phyloP scores from a whole-genome alignment of 2,797 vertebrate species.

The Cirrhinus mrigala region DNA sequence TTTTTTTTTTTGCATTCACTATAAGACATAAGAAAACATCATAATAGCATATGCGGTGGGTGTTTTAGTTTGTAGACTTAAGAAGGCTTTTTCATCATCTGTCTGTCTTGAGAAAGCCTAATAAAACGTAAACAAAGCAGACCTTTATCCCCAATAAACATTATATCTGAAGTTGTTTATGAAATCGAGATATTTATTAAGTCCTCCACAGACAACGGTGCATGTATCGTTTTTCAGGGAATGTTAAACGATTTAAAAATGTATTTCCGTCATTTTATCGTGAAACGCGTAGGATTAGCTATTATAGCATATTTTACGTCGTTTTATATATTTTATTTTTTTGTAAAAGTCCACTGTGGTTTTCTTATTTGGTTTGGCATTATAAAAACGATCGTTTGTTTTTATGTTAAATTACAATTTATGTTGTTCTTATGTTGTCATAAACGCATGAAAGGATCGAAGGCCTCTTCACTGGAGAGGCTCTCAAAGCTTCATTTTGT shows the following conservation, averaged over 20 bases:
- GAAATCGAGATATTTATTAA: neutral
- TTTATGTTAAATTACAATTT: neutral
- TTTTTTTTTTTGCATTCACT: neutral
- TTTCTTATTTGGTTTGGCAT: neutral
- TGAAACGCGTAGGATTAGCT: neutral
- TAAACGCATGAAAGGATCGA: constrained; percentile 31
- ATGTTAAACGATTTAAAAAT: neutral
- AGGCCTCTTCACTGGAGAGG: constrained; percentile 47
- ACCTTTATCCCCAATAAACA: neutral
- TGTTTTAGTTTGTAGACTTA: neutral
- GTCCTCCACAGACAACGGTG: neutral
- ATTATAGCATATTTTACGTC: neutral
- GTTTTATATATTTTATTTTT: neutral
- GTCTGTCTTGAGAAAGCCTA: neutral
- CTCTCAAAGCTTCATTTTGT: constrained; percentile 45
- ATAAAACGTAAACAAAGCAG: neutral
- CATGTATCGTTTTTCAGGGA: neutral
- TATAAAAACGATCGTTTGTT: neutral
- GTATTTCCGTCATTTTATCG: neutral
- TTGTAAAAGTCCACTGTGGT: neutral
- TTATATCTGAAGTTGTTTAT: neutral
- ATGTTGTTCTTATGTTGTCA: constrained; percentile 2
- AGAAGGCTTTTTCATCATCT: neutral
- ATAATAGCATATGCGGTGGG: neutral
- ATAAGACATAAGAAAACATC: neutral